phyloP scores from a whole-genome alignment of 2,113 vertebrate species.

The crab-eating macaque (Macaca fascicularis) region DNA sequence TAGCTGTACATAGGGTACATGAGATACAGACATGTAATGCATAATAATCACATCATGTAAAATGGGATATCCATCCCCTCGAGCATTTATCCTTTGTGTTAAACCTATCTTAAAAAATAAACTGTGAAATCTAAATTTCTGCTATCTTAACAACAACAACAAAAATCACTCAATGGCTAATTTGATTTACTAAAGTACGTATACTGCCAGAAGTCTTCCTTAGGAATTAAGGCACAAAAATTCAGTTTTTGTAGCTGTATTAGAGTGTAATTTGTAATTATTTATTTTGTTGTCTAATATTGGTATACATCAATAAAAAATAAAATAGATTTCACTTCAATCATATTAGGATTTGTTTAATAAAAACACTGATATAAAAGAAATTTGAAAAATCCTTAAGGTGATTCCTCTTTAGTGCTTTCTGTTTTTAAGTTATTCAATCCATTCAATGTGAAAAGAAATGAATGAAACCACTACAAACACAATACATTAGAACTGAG shows the following conservation, averaged over 20 bases:
- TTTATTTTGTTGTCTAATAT: neutral
- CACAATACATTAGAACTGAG: neutral
- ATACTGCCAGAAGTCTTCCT: neutral
- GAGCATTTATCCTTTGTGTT: too few relatives aligned
- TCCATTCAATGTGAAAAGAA: constrained; percentile 3
- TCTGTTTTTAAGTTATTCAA: neutral
- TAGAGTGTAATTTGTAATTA: neutral
- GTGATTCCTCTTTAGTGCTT: neutral
- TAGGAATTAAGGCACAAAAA: neutral
- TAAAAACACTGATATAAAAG: neutral
- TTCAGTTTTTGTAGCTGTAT: neutral
- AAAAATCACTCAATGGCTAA: neutral
- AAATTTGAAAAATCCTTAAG: neutral
- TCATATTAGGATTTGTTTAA: neutral
- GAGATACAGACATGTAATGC: too few relatives aligned
- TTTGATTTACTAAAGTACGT: neutral
- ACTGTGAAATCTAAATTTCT: constrained; percentile 39
- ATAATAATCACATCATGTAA: too few relatives aligned
- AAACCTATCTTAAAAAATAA: neutral
- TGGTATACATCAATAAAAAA: neutral
- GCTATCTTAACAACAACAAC: neutral
- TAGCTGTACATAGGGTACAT: too few relatives aligned
- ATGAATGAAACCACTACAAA: neutral
- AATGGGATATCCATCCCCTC: too few relatives aligned
- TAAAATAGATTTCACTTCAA: neutral